Base-by-base conservation (phyloP, 2,113 vertebrate species). In the Alces alces region DNA sequence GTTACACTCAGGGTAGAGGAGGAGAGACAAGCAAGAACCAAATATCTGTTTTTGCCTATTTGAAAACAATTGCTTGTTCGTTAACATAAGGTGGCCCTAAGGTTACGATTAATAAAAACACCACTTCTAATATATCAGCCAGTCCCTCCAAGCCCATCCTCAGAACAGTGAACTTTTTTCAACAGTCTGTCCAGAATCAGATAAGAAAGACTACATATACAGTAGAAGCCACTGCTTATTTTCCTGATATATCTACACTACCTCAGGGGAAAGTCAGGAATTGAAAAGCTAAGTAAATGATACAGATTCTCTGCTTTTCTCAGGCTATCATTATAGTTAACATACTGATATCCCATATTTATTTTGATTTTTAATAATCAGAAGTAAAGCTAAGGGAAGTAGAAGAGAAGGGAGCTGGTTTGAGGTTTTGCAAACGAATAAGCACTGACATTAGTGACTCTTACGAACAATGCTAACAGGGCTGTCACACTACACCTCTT, bases 341-440 rank as follows among this genome's bases (percentile, higher is more conserved):
- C 70, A 76, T 27, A 43, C 39, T 14, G 36, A 76, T 43, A 76
- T 76, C 23, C 23, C 70, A 15, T 43, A 76, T 85, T 96, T 92
- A 39, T 92, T 96, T 92, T 89, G 5, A 89, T 28, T 96, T 91
- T 92, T 93, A 95, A 91, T 80, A 92, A 93, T 83, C 60, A 43
- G 61, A 92, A 86, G 28, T 45, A 91, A 96, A 87, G 86, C 79
- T 23, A 78, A 91, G 7, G 92, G n/a, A 91, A 60, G 8, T 0
- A 64, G 82, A 70, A 45, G 64, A 82, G 11, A 7, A 23, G 7
- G 6, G 10, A 66, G 50, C 36, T 79, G 2, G 36, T 57, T 36
- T 88, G 19, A 89, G 33, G 36, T 96, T 97, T 86, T 89, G 36
- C 76, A 64, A 88, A 89, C 61, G 7, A 93, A 93, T 16, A 87